Base-by-base conservation (phyloP, 1,140 invertebrate species). In the Euwallacea fornicatus region DNA sequence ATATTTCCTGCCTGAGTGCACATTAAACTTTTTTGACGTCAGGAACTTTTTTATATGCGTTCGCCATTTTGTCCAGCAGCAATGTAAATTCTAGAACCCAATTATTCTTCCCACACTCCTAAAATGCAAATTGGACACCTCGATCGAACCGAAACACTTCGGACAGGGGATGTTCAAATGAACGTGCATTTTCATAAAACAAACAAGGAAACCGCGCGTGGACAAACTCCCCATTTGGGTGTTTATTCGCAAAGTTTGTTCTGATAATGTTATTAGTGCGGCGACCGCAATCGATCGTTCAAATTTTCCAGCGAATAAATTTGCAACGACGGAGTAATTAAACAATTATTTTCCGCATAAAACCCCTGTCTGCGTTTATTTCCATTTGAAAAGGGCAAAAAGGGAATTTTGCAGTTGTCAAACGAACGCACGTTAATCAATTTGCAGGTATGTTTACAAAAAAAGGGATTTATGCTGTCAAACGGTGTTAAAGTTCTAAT, bases 291-390 rank as follows among this genome's bases (percentile, higher is more conserved):
- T 42, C 63, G 46, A 65, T 65, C 63, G 50, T 43, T 65, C 63
- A 65, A 65, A 65, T 54, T 54, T 65, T 53, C 50, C 16, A 54
- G 11, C 47, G 43, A 44, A 53, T 65, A 65, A 65, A 65, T 65
- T 54, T 33, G 43, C 63, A 65, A 54, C 42, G 63, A 54, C 63
- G 33, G 63, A 46, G 50, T 65, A 54, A 65, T 65, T 65, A 65
- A 65, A 54, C 63, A 65, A 65, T 65, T 54, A 65, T 54, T 65
- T 65, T 65, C n/a, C 63, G 16, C 46, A 65, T 65, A 65, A 53
- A 65, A 65, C 16, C n/a, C 11, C 16, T 65, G 63, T 65, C 46
- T 9, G 42, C 61, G 61, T 63, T 63, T 63, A 47, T 63, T 63
- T 63, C 54, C 42, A 50, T 50, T 50, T 50, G 9, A 50, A 50